Conservation (phyloP, 1,140 invertebrate species). For the Drosophila nigrodunni region DNA sequence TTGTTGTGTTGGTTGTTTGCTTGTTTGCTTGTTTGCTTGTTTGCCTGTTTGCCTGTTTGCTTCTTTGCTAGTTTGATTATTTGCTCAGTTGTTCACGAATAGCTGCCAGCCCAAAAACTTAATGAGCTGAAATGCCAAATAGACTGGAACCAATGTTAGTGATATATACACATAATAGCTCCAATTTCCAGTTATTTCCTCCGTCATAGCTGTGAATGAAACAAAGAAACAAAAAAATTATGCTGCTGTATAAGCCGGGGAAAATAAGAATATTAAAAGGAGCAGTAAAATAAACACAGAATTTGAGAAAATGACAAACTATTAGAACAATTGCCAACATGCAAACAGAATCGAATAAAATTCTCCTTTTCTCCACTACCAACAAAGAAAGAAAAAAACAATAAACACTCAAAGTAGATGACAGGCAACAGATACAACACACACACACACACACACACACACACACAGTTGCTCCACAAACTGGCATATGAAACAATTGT, state of each 20-base stretch:
- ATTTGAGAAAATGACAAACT: constrained; percentile 9
- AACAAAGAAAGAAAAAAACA: constrained; percentile 23
- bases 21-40: neutral
- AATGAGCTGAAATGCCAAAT: constrained; percentile 84
- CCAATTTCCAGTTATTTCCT: constrained; percentile 82
- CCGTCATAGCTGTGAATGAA: constrained; percentile 74
- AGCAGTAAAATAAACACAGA: neutral
- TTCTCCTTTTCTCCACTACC: neutral
- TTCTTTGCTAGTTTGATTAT: constrained; percentile 29
- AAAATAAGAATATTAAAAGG: constrained; percentile 5
- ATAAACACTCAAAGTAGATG: constrained; percentile 10
- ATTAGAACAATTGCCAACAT: constrained; percentile 48
- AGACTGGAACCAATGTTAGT: constrained; percentile 82
- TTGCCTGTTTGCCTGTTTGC: neutral
- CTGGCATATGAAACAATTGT: constrained; percentile 22
- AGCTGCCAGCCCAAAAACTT: constrained; percentile 84
- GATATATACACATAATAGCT: constrained; percentile 82
- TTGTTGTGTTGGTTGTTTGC: constrained; percentile 6
- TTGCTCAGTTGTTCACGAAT: constrained; percentile 83
- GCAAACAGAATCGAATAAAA: constrained; percentile 26
- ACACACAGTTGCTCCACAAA: constrained; percentile 4
- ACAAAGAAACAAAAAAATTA: constrained; percentile 12
- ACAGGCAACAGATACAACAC: constrained; percentile 19
- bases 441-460: constrained; percentile 5
- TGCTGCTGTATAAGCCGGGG: too few relatives aligned